Conservation (phyloP, 1,140 invertebrate species). For the Trachelipus rathkii region DNA sequence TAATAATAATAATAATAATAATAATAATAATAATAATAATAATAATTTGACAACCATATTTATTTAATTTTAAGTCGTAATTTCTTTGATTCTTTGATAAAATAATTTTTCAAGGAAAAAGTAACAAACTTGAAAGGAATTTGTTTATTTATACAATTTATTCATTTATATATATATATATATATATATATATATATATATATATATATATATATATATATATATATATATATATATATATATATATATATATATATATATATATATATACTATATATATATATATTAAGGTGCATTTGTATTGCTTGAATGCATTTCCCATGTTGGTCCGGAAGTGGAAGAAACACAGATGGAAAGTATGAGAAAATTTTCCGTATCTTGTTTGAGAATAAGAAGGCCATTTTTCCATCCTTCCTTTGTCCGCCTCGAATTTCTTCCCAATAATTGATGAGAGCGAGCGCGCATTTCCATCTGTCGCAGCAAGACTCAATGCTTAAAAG, state of each 20-base stretch:
- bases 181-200: too few species aligned
- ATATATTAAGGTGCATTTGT: too few species aligned
- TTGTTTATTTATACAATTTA: too few species aligned
- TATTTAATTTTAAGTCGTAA: not conserved
- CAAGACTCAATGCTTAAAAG: not conserved
- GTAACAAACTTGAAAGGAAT: too few species aligned
- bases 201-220: too few species aligned
- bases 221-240: too few species aligned
- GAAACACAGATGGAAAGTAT: not conserved
- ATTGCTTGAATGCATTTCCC: not conserved
- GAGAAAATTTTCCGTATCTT: too few species aligned
- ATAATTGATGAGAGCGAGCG: not conserved
- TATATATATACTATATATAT: too few species aligned
- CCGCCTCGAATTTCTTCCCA: not conserved
- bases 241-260: too few species aligned
- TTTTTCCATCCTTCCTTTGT: not conserved
- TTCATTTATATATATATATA: too few species aligned
- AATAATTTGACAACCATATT: not conserved
- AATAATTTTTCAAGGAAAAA: not conserved
- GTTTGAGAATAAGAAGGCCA: too few species aligned
- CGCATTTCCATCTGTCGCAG: not conserved
- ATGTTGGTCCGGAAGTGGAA: not conserved
- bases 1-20: not conserved
- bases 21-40: conserved; percentile 1
- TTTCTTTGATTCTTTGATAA: not conserved